Percentiles rank a stretch among this genome's conserved stretches.
Conservation (phyloP, 1,140 invertebrate genomes). For the Vollenhovia emeryi region DNA sequence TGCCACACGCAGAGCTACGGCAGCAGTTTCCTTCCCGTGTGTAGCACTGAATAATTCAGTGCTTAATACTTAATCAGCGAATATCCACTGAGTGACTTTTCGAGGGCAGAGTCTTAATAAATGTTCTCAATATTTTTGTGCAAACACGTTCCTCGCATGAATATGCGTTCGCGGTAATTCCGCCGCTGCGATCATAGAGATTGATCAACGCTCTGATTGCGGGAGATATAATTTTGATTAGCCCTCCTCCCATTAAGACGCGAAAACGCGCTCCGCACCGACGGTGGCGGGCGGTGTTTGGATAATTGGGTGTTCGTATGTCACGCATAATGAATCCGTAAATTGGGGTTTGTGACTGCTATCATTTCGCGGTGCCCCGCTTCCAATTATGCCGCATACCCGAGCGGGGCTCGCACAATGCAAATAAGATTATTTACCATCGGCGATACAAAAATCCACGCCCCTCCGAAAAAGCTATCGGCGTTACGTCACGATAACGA, state of each 20-base stretch:
- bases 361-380: constrained; percentile 12
- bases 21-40: too few species aligned
- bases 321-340: constrained; percentile 45
- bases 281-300: not conserved
- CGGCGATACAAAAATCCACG: not conserved
- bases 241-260: constrained; percentile 32
- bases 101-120: too few species aligned
- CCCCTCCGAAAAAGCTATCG: not conserved
- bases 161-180: not conserved
- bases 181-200: not conserved
- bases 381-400: constrained; percentile 45
- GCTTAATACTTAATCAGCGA: too few species aligned
- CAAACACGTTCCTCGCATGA: not conserved
- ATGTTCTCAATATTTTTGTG: not conserved
- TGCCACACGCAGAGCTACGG: too few species aligned
- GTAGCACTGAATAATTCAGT: too few species aligned
- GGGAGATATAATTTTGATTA: constrained; percentile 43
- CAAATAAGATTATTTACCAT: constrained; percentile 20
- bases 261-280: constrained; percentile 24
- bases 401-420: not conserved
- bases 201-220: constrained; percentile 3
- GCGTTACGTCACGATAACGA: not conserved
- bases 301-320: constrained; percentile 54
- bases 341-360: constrained; percentile 40
- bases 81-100: too few species aligned